Percentiles rank a stretch among this genome's conserved stretches.
Evolutionary conservation across 2,797 vertebrate genomes (phyloP).

Genomic region (Lindbergichthys nudifrons): DNA sequence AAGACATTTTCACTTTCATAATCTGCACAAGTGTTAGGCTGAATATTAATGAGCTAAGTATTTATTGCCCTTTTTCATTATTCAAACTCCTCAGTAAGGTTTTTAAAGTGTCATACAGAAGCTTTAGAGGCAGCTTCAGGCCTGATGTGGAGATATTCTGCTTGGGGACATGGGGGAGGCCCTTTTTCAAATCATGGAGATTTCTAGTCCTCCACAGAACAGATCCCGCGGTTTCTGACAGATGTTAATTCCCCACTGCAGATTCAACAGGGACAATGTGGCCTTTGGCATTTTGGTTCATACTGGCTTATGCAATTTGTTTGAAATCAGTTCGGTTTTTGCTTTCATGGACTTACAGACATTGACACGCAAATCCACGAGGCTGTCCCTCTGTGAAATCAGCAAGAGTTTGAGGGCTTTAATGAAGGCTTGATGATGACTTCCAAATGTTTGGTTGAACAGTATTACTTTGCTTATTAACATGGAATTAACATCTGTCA

Average conservation of each 20-base stretch:
- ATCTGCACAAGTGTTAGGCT: not conserved
- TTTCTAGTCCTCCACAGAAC: conserved; percentile 39
- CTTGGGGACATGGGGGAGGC: conserved; percentile 37
- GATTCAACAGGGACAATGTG: conserved; percentile 22
- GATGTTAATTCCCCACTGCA: conserved; percentile 41
- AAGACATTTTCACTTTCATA: conserved; percentile 2
- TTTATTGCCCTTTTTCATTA: conserved; percentile 25
- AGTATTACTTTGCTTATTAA: not conserved
- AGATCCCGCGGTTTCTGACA: conserved; percentile 41
- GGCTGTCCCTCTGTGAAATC: not conserved
- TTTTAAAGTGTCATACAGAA: conserved; percentile 20
- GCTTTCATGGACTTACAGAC: not conserved
- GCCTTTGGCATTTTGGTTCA: conserved; percentile 31
- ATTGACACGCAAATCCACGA: not conserved
- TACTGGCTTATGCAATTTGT: conserved; percentile 9
- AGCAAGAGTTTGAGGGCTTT: not conserved
- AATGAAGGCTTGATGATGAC: not conserved
- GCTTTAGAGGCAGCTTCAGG: conserved; percentile 7
- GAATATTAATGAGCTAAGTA: conserved; percentile 23
- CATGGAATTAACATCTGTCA: not conserved
- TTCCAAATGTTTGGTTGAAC: conserved; percentile 1
- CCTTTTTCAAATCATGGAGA: conserved; percentile 38
- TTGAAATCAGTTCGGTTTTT: conserved; percentile 1
- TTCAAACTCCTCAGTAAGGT: conserved; percentile 5
- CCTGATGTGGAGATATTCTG: conserved; percentile 38